Conservation (phyloP, 1,140 invertebrate species). For the Aphelenchoides besseyi region DNA sequence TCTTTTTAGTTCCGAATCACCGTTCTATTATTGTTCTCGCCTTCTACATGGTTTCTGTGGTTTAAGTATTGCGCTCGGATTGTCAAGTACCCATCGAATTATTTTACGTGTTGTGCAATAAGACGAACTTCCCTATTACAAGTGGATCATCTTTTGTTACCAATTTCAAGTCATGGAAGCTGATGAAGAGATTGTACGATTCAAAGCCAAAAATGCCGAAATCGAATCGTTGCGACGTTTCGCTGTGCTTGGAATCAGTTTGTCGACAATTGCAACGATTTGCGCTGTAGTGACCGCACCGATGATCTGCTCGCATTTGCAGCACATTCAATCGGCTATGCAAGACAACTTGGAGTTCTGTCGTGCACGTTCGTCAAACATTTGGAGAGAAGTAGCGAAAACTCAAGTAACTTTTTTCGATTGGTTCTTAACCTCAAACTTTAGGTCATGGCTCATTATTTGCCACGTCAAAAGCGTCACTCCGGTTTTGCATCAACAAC, state of each 20-base stretch:
- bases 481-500: background rate
- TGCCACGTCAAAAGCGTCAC: background rate
- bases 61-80: background rate
- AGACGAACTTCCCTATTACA: background rate
- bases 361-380: background rate
- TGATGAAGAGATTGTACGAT: background rate
- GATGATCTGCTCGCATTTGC: background rate
- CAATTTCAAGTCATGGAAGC: background rate
- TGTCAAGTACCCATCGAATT: background rate
- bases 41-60: background rate
- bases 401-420: conserved; percentile 5
- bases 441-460: background rate
- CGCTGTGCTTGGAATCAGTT: background rate
- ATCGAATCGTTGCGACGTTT: conserved; percentile 6
- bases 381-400: conserved; percentile 6
- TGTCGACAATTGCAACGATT: conserved; percentile 5
- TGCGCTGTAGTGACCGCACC: background rate
- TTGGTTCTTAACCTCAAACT: background rate
- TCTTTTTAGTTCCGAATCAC: background rate
- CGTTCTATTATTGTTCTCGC: background rate
- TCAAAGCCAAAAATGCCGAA: background rate
- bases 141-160: background rate
- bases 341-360: conserved; percentile 13
- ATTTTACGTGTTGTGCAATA: background rate
- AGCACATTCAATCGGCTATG: conserved; percentile 17